A percentile compares a stretch with the other conserved stretches of the same genome.
phyloP scores from a whole-genome alignment of 2,797 vertebrate genomes.

The Spheniscus humboldti region DNA sequence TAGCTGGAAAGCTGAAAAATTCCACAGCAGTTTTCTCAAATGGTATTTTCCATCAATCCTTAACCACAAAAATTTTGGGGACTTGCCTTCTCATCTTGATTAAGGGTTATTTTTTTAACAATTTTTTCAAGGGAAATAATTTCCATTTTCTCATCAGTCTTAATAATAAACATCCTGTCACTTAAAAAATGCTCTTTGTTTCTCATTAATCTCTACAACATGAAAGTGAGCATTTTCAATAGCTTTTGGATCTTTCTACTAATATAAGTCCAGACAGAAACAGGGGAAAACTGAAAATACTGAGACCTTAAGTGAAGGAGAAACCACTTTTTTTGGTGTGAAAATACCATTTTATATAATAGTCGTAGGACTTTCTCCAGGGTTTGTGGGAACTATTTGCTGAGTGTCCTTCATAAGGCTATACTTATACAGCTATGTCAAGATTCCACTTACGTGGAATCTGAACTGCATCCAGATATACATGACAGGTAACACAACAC shows the following conservation, averaged over 20 bases:
- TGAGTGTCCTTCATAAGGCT: background rate
- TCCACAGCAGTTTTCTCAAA: background rate
- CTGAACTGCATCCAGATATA: background rate
- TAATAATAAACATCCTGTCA: background rate
- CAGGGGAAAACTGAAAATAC: background rate
- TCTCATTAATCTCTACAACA: background rate
- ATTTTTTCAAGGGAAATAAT: background rate
- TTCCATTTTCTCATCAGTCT: background rate
- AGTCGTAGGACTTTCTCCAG: background rate
- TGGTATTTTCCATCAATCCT: background rate
- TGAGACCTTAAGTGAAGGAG: background rate
- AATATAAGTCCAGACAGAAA: background rate
- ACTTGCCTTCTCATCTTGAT: background rate
- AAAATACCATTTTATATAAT: background rate
- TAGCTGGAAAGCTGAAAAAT: background rate
- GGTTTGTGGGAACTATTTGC: background rate
- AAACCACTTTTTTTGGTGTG: background rate
- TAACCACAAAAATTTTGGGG: background rate
- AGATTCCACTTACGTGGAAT: background rate
- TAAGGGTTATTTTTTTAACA: background rate
- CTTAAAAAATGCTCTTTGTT: background rate
- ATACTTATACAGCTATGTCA: background rate
- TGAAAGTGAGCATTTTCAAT: background rate
- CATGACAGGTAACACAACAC: background rate
- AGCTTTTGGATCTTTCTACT: background rate